These are phyloP conservation scores for Ceratina australensis DNA, from an alignment of 1,140 invertebrate genomes.

Conservation along the genomic window DNA sequence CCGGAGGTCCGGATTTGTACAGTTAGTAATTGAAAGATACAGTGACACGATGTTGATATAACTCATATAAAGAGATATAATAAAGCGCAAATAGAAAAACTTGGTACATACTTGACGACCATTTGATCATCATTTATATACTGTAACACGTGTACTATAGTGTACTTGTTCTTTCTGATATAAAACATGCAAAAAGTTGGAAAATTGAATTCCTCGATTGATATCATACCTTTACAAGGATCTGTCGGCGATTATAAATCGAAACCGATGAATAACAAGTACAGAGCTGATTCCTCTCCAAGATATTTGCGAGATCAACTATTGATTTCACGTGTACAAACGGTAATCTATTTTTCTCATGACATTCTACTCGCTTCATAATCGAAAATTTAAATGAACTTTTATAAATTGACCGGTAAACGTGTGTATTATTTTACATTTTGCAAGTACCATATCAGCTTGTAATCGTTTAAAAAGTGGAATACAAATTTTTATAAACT, in stretches of 20 bases:
- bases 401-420: slow-evolving; percentile 7
- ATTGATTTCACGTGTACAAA: slow-evolving; percentile 56
- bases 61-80: slow-evolving; percentile 4
- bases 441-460: not conserved
- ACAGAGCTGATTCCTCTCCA: slow-evolving; percentile 42
- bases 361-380: not conserved
- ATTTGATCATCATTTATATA: slow-evolving; percentile 2
- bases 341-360: slow-evolving; percentile 40
- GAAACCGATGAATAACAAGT: slow-evolving; percentile 43
- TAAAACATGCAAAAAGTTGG: slow-evolving; percentile 74
- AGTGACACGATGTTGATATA: slow-evolving; percentile 9
- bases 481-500: not conserved
- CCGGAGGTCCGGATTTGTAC: no score
- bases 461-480: not conserved
- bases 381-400: no score
- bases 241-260: slow-evolving; percentile 59
- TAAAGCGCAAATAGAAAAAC: not conserved
- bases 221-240: slow-evolving; percentile 72
- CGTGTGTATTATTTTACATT: not conserved
- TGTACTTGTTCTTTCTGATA: slow-evolving; percentile 2
- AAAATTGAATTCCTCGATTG: slow-evolving; percentile 72
- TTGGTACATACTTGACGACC: no score
- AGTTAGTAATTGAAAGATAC: not conserved
- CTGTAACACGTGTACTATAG: not conserved
- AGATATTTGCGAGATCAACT: slow-evolving; percentile 52